Evolutionary conservation across 2,113 vertebrate species (phyloP).

Genomic region (Engystomops pustulosus): DNA sequence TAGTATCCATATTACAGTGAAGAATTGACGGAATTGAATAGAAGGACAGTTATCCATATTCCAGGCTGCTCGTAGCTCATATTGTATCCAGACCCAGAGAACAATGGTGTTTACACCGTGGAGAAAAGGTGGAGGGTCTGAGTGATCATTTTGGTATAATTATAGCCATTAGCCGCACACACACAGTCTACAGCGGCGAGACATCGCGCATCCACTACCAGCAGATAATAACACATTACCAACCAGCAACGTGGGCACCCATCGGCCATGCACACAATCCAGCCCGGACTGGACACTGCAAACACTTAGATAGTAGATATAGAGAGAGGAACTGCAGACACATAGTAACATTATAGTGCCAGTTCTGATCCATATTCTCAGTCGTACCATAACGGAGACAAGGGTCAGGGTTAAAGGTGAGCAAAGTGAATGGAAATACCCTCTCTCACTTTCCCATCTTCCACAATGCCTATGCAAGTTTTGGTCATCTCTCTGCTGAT

Average conservation of each 20-base stretch:
- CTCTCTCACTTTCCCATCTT: no score
- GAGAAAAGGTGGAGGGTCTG: slow-evolving; percentile 1
- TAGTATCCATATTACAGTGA: no score
- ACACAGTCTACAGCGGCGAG: slow-evolving; percentile 44
- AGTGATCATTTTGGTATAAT: slow-evolving; percentile 45
- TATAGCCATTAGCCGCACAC: slow-evolving; percentile 33
- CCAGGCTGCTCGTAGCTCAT: no score
- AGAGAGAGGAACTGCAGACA: not conserved
- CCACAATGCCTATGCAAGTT: no score
- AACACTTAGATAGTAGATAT: not conserved
- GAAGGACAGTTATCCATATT: no score
- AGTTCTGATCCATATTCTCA: no score
- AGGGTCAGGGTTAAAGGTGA: no score
- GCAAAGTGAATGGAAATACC: no score
- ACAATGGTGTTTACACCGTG: slow-evolving; percentile 12
- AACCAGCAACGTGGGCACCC: not conserved
- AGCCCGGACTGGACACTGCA: not conserved
- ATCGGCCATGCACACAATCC: not conserved
- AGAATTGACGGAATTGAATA: no score
- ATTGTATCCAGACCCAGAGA: not conserved
- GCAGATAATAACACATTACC: slow-evolving; percentile 46
- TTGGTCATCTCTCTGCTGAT: no score
- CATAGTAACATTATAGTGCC: no score
- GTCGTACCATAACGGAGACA: no score
- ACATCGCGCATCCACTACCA: not conserved